Percentiles rank a stretch among this genome's conserved stretches.
These are phyloP conservation scores for Drosophila mimetica DNA, from an alignment of 2,888 invertebrate species.

Conservation along the genomic window DNA sequence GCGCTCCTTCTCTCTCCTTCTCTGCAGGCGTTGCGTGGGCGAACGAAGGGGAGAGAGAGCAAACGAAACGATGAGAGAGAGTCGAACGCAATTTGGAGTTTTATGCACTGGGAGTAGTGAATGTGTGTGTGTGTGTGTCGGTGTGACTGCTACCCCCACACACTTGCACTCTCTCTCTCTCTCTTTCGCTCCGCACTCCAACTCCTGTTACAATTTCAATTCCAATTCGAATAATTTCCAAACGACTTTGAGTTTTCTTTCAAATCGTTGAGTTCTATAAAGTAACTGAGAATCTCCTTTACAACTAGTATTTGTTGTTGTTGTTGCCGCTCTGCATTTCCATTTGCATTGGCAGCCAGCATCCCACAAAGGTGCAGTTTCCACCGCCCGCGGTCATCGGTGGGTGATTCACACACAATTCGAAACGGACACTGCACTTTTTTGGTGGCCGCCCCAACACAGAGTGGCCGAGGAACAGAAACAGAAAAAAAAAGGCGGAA, in stretches of 20 bases:
- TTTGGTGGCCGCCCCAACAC: constrained; percentile 4
- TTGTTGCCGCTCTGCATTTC: constrained; percentile 30
- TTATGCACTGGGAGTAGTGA: constrained; percentile 54
- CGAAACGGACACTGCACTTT: constrained; percentile 5
- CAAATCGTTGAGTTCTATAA: constrained; percentile 15
- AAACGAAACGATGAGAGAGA: constrained; percentile 35
- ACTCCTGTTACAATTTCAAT: constrained; percentile 15
- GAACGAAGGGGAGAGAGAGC: constrained; percentile 55
- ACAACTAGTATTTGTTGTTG: constrained; percentile 57
- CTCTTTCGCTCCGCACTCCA: constrained; percentile 18
- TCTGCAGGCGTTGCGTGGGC: constrained; percentile 63
- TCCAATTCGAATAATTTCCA: constrained; percentile 18
- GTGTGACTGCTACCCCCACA: constrained; percentile 47
- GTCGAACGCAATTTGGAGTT: constrained; percentile 52
- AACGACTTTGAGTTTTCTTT: constrained; percentile 16
- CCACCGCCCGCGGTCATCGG: constrained; percentile 21
- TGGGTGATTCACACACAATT: constrained; percentile 31
- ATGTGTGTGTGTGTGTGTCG: background rate
- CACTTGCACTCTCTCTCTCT: constrained; percentile 25
- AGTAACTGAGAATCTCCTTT: no score
- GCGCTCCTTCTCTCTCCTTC: constrained; percentile 3
- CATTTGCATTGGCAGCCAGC: constrained; percentile 30
- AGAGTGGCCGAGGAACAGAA: constrained; percentile 20
- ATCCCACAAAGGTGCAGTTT: constrained; percentile 27
- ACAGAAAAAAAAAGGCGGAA: constrained; percentile 36